These are phyloP conservation scores for Columba guinea DNA, from an alignment of 2,797 vertebrate species.

Conservation along the genomic window DNA sequence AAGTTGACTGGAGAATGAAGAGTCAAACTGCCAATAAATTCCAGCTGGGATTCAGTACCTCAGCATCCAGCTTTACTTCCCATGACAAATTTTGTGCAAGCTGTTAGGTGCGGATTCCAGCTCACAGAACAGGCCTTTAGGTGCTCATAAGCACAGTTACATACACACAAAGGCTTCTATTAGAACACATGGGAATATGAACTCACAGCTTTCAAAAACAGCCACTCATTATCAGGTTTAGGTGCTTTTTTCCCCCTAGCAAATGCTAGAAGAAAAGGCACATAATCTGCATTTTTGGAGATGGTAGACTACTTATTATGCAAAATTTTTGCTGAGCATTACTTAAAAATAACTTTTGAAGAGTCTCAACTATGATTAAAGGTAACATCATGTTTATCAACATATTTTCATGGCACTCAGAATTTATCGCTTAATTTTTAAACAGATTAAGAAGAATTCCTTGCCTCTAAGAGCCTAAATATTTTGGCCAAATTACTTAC, in stretches of 20 bases:
- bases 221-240: neutral
- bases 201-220: neutral
- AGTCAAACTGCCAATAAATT: neutral
- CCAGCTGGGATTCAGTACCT: neutral
- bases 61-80: neutral
- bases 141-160: neutral
- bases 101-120: neutral
- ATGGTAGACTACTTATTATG: neutral
- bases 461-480: neutral
- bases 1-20: neutral
- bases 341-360: neutral
- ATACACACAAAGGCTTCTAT: neutral
- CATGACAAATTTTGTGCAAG: neutral
- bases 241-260: neutral
- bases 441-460: neutral
- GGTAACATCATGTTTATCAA: neutral
- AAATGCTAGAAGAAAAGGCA: neutral
- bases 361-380: neutral
- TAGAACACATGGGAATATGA: neutral
- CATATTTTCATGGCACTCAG: neutral
- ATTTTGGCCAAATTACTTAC: neutral
- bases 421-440: neutral
- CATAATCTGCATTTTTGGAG: neutral
- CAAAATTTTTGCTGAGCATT: neutral
- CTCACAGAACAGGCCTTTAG: neutral